Evolutionary conservation across 1,140 invertebrate species (phyloP), one percentile per base, ranked within the genome.

Genomic region (Micrasema minimum): DNA sequence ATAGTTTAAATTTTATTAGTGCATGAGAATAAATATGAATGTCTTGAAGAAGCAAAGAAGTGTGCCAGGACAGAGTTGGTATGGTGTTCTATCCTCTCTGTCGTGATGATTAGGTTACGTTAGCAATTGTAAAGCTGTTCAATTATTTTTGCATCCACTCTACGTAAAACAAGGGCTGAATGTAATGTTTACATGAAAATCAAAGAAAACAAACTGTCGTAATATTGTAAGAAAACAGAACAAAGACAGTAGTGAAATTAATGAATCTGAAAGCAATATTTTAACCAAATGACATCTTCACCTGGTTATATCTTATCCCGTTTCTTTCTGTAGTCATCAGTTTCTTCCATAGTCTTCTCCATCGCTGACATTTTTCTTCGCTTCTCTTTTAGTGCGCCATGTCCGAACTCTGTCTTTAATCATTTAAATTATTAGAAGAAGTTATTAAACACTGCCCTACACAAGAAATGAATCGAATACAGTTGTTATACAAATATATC

Each of bases 241-340:
- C n/a, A n/a, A n/a, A 14, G 0, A 2, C 16, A 37, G 12, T 26
- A 11, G 10, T 14, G 12, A 64, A 43, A 50, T 66, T 5, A 55
- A 12, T 35, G 2, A 38, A 62, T 2, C n/a, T n/a, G n/a, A n/a
- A n/a, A n/a, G n/a, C n/a, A n/a, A n/a, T n/a, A n/a, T n/a, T n/a
- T n/a, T n/a, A n/a, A n/a, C n/a, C n/a, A n/a, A n/a, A n/a, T n/a
- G n/a, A 57, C 48, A 51, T 68, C 68, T 38, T 78, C 83, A 90
- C 90, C 81, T 93, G 87, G 83, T 96, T 96, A 83, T 96, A n/a
- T 96, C 77, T 93, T 87, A 76, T 93, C 92, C 22, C 94, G 84
- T 48, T 90, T 88, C 75, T 88, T 90, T 67, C 90, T 86, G 79
- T 96, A 96, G 77, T 95, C 93, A 45, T 92, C 90, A 37, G n/a